These are phyloP conservation scores for Drepana falcataria DNA, from an alignment of 2,888 invertebrate species.

Conservation along the genomic window DNA sequence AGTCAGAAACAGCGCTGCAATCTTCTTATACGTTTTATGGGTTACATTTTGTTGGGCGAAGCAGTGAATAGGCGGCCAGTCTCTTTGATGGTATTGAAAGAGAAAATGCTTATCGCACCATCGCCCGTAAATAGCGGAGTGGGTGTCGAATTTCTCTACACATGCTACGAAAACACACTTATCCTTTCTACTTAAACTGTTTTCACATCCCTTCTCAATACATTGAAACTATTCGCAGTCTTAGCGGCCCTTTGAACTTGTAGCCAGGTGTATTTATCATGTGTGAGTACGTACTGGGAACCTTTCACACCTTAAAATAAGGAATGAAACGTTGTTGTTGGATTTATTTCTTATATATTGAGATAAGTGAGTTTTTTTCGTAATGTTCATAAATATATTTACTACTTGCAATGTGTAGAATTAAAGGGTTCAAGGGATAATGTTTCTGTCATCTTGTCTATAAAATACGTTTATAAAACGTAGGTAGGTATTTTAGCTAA, in stretches of 20 bases:
- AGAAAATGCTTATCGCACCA: slow-evolving; percentile 74
- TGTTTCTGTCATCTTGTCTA: no score
- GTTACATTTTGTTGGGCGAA: slow-evolving; percentile 61
- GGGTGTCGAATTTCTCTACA: slow-evolving; percentile 71
- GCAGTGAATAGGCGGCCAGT: slow-evolving; percentile 68
- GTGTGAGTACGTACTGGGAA: slow-evolving; percentile 4
- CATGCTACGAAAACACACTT: slow-evolving; percentile 70
- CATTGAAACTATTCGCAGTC: slow-evolving; percentile 54
- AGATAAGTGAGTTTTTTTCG: no score
- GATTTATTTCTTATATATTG: no score
- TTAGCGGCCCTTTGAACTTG: slow-evolving; percentile 44
- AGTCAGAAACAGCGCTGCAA: slow-evolving; percentile 52
- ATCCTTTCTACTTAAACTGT: slow-evolving; percentile 72
- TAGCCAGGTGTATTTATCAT: slow-evolving; percentile 37
- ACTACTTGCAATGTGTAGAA: no score
- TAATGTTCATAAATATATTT: no score
- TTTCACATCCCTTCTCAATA: slow-evolving; percentile 61
- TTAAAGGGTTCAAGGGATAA: no score
- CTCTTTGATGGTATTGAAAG: slow-evolving; percentile 74
- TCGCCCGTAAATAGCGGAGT: slow-evolving; percentile 70
- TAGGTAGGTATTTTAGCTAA: no score
- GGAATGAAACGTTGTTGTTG: no score
- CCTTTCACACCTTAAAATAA: neutral
- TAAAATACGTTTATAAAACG: no score
- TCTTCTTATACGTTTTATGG: slow-evolving; percentile 61